These are phyloP conservation scores for Empidonax alnorum DNA, from an alignment of 2,113 vertebrate species.

Conservation along the genomic window DNA sequence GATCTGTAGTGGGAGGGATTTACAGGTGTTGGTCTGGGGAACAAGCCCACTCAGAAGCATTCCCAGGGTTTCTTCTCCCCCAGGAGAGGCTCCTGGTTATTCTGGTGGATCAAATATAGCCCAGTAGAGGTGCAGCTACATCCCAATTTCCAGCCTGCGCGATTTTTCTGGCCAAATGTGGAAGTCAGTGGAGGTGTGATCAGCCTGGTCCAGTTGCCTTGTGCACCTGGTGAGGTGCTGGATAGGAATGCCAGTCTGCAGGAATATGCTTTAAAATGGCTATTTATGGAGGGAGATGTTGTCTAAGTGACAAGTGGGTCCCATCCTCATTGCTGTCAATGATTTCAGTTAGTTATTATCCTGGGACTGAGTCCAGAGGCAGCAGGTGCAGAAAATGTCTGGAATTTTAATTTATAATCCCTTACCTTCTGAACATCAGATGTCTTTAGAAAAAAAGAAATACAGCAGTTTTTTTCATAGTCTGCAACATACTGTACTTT, in stretches of 20 bases:
- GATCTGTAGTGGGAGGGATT: background rate
- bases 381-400: background rate
- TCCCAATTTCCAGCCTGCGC: rapidly evolving
- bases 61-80: background rate
- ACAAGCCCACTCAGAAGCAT: background rate
- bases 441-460: background rate
- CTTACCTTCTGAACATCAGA: background rate
- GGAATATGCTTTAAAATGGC: background rate
- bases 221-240: background rate
- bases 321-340: background rate
- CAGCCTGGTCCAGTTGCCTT: background rate
- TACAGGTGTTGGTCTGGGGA: background rate
- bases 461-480: background rate
- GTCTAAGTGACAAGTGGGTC: background rate
- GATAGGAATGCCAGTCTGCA: background rate
- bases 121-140: background rate
- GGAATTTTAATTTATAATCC: background rate
- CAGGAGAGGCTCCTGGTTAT: background rate
- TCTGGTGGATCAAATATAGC: rapidly evolving
- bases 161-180: background rate
- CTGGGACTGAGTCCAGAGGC: background rate
- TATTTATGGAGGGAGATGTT: background rate
- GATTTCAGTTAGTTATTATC: background rate
- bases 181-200: background rate
- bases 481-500: background rate